Evolutionary conservation across 2,888 invertebrate genomes (phyloP), one percentile per base, ranked within the genome.

Genomic region (Marronus borbonicus): DNA sequence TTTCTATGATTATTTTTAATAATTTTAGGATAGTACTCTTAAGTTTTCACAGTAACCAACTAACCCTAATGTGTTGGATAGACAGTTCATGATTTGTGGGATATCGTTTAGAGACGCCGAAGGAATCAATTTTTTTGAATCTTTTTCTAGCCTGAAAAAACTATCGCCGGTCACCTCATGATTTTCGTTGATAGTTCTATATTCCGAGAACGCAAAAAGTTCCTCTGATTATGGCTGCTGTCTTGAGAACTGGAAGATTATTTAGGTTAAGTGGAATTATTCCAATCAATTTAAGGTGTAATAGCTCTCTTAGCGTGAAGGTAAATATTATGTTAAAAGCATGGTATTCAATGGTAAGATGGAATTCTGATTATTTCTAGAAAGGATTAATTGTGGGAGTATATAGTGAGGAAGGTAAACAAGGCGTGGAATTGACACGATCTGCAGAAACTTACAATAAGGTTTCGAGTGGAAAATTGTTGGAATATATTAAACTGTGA

Each of bases 351-450:
- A 17, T 8, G 20, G 1, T 20, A 2, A 17, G n/a, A 20, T 55
- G 20, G 8, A 55, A 55, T 55, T 17, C 1, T 69, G 7, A 50
- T 2, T 44, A 12, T 52, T 86, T 86, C 79, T 86, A 91, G 91
- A 90, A 89, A 87, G 91, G 91, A 79, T 85, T 92, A 81, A 90
- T 91, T 78, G 87, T 92, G 80, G 91, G 92, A 77, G 89, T 90
- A 52, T 91, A 91, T 81, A 82, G 84, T 55, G 87, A 89, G 79
- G 88, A 89, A 75, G 86, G 85, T 79, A 86, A 87, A 78, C 10
- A 5, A 58, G 85, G 83, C 60, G 81, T 90, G 77, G 84, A 86
- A 77, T 85, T 91, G 78, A 91, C 91, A 77, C 86, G 89, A 64
- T 86, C 89, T 80, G 90, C 91, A 72, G 86, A 88, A 81, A 87